Percentiles rank a stretch among this genome's conserved stretches.
Evolutionary conservation across 2,888 invertebrate genomes (phyloP).

Genomic region (Caenorhabditis afra): DNA sequence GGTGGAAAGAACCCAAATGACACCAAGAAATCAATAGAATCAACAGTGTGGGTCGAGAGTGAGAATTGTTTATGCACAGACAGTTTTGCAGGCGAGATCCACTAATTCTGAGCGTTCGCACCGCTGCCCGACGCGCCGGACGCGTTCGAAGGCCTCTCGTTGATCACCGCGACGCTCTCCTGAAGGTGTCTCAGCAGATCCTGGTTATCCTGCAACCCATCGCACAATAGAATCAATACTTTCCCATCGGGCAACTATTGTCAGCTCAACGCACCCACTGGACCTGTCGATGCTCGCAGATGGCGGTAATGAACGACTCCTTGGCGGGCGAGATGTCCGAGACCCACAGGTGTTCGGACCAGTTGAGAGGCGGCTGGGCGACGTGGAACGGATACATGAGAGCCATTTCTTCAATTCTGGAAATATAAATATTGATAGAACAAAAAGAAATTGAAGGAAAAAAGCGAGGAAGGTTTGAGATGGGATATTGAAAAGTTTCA

Average conservation of each 20-base stretch:
- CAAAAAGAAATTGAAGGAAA: conserved; percentile 3
- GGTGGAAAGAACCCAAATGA: no score
- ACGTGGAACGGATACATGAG: conserved; percentile 64
- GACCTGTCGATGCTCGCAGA: conserved; percentile 57
- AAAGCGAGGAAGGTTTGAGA: no score
- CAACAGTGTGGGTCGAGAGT: no score
- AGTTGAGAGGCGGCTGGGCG: conserved; percentile 59
- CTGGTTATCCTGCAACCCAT: conserved; percentile 42
- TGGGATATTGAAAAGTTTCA: no score
- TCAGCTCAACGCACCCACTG: conserved; percentile 29
- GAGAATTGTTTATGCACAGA: no score
- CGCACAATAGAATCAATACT: no score
- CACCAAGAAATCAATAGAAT: no score
- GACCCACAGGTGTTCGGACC: conserved; percentile 64
- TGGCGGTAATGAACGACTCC: conserved; percentile 57
- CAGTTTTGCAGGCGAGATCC: no score
- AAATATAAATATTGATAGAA: not conserved
- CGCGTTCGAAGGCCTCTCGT: conserved; percentile 8
- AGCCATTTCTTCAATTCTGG: conserved; percentile 47
- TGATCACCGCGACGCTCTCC: conserved; percentile 44
- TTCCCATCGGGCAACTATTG: no score
- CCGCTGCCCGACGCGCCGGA: no score
- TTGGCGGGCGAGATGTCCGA: conserved; percentile 52
- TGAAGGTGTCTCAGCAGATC: conserved; percentile 52
- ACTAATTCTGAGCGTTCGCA: no score